A percentile compares a stretch with the other conserved stretches of the same genome.
Conservation (phyloP, 2,113 vertebrate genomes). For the Rostratula benghalensis region DNA sequence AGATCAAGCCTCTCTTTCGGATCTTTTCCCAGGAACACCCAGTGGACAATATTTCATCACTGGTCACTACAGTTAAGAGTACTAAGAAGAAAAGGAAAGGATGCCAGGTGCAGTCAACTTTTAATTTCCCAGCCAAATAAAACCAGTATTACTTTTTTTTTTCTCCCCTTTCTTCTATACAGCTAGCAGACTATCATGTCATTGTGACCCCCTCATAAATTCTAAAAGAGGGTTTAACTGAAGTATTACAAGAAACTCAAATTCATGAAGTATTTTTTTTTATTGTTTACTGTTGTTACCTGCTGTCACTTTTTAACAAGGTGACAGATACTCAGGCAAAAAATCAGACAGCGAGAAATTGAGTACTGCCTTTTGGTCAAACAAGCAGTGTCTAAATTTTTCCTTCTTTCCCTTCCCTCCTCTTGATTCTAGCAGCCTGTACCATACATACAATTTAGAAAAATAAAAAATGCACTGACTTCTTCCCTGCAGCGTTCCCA, state of each 20-base stretch:
- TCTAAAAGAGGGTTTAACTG: neutral
- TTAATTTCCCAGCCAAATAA: neutral
- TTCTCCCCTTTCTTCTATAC: neutral
- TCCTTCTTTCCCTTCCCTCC: neutral
- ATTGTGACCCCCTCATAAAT: neutral
- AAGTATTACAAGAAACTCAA: neutral
- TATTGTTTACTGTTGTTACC: neutral
- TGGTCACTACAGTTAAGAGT: neutral
- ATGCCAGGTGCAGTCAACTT: neutral
- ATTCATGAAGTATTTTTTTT: neutral
- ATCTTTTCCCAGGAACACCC: neutral
- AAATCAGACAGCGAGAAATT: neutral
- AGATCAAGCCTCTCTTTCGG: neutral
- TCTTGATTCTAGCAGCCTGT: neutral
- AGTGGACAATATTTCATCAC: neutral
- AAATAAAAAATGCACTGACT: neutral
- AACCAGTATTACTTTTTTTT: neutral
- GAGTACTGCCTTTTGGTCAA: neutral
- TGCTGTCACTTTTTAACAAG: neutral
- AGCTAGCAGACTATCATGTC: neutral
- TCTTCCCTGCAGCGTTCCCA: neutral
- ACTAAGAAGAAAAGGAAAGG: slow-evolving; percentile 14
- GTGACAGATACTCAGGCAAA: neutral
- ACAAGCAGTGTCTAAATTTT: neutral
- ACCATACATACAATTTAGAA: neutral